phyloP scores from a whole-genome alignment of 2,113 vertebrate species.

The Pelusios castaneus region DNA sequence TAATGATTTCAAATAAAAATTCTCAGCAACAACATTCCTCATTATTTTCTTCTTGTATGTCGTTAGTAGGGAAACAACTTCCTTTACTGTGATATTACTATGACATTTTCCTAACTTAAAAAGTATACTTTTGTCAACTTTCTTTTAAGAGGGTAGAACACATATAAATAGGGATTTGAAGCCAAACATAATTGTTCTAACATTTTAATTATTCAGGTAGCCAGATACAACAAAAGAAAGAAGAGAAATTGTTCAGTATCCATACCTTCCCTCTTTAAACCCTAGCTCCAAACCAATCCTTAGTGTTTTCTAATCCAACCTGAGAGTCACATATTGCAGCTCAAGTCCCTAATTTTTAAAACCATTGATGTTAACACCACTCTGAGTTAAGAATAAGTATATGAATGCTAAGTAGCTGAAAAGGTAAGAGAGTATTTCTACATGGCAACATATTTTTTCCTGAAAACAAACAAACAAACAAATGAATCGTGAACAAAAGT shows the following conservation, averaged over 20 bases:
- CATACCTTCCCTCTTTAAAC: not conserved
- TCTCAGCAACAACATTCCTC: fast-evolving
- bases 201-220: not conserved
- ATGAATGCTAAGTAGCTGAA: not conserved
- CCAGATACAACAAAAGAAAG: not conserved
- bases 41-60: not conserved
- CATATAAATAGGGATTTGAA: fast-evolving
- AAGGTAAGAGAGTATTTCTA: not conserved
- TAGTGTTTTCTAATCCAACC: not conserved
- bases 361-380: no score
- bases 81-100: not conserved
- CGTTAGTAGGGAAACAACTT: not conserved
- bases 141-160: not conserved
- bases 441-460: not conserved
- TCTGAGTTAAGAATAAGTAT: not conserved
- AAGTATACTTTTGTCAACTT: not conserved
- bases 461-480: not conserved
- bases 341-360: not conserved
- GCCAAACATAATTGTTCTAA: not conserved
- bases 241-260: fast-evolving
- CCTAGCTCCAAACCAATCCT: not conserved
- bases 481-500: not conserved
- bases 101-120: fast-evolving
- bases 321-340: not conserved
- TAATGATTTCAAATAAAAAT: not conserved